These are phyloP conservation scores for Eupeodes latifasciatus DNA, from an alignment of 2,888 invertebrate species.

Conservation along the genomic window DNA sequence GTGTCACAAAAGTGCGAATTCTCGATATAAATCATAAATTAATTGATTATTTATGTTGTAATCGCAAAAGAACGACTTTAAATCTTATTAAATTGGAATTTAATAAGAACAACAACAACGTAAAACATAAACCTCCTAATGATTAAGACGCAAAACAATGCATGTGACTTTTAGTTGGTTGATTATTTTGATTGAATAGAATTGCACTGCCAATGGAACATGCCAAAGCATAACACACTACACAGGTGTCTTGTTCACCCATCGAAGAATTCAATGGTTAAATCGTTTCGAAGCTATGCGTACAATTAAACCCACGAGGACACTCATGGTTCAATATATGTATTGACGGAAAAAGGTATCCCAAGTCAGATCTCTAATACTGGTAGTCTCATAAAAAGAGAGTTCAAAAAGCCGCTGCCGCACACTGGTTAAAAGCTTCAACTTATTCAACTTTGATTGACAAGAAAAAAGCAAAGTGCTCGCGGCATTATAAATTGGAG, in stretches of 20 bases:
- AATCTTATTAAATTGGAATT: slow-evolving; percentile 9
- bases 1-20: slow-evolving; percentile 6
- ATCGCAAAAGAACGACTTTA: slow-evolving; percentile 1
- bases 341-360: not conserved
- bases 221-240: not conserved
- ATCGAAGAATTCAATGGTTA: slow-evolving; percentile 17
- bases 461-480: slow-evolving; percentile 38
- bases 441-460: slow-evolving; percentile 31
- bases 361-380: not conserved
- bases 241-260: slow-evolving; percentile 32
- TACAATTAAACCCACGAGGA: slow-evolving; percentile 24
- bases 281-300: not conserved
- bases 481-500: slow-evolving; percentile 5
- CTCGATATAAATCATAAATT: slow-evolving; percentile 40
- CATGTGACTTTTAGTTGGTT: not conserved
- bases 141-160: slow-evolving; percentile 5
- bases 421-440: not conserved
- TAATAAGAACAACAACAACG: not conserved
- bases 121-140: not conserved
- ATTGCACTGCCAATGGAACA: no score
- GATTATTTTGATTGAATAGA: slow-evolving; percentile 9
- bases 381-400: slow-evolving; percentile 14
- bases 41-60: slow-evolving; percentile 29
- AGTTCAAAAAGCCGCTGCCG: slow-evolving; percentile 25
- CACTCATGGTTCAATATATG: slow-evolving; percentile 22